These are phyloP conservation scores for Saxidomus purpurata DNA, from an alignment of 1,140 invertebrate species.

Conservation along the genomic window DNA sequence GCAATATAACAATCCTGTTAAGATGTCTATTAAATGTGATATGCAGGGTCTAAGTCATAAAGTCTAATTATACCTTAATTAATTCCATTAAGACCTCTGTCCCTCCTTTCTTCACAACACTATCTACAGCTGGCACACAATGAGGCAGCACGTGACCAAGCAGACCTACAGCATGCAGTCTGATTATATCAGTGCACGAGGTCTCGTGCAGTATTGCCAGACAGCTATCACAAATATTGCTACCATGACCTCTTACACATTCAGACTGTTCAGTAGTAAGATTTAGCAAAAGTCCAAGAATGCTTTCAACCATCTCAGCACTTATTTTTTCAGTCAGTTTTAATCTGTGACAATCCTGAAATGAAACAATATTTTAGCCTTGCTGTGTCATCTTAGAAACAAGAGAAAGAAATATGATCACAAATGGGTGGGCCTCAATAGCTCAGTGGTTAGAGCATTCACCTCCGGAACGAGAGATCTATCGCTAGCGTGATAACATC, in stretches of 20 bases:
- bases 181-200: neutral
- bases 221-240: conserved; percentile 44
- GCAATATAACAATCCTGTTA: too few relatives aligned
- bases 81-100: conserved; percentile 27
- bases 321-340: neutral
- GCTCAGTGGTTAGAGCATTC: too few relatives aligned
- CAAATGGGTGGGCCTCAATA: too few relatives aligned
- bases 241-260: conserved; percentile 22
- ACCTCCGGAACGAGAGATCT: too few relatives aligned
- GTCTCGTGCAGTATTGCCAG: conserved; percentile 11
- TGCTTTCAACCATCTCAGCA: conserved; percentile 41
- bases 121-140: conserved; percentile 49
- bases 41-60: too few relatives aligned
- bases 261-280: conserved; percentile 30
- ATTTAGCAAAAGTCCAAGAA: conserved; percentile 51
- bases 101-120: conserved; percentile 51
- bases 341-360: conserved; percentile 23
- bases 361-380: neutral
- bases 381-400: too few relatives aligned
- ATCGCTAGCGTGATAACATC: too few relatives aligned
- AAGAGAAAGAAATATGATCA: too few relatives aligned
- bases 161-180: conserved; percentile 14
- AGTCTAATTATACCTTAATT: conserved; percentile 61
- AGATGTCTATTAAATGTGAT: too few relatives aligned
- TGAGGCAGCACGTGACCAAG: conserved; percentile 58